A percentile compares a stretch with the other conserved stretches of the same genome.
These are phyloP conservation scores for Sinohyriopsis cumingii DNA, from an alignment of 2,888 invertebrate species.

Conservation along the genomic window DNA sequence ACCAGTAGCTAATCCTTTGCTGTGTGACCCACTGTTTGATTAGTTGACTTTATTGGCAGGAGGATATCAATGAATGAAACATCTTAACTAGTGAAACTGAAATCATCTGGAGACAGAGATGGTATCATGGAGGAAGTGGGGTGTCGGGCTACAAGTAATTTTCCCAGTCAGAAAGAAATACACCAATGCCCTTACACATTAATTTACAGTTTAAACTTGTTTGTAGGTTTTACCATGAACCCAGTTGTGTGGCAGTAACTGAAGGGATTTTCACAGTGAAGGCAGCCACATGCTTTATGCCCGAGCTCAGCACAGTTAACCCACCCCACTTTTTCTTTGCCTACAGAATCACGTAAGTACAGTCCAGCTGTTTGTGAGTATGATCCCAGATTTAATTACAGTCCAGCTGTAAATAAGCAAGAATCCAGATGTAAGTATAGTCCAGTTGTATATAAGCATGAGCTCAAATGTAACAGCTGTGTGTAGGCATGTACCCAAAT, in stretches of 20 bases:
- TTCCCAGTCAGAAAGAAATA: too few relatives aligned
- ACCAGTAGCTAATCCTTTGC: not conserved
- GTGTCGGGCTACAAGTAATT: too few relatives aligned
- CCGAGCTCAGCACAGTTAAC: conserved; percentile 54
- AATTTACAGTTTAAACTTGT: too few relatives aligned
- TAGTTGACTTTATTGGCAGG: not conserved
- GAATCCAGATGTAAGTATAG: too few relatives aligned
- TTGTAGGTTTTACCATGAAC: conserved; percentile 54
- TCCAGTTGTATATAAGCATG: too few relatives aligned
- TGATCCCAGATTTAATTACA: too few relatives aligned
- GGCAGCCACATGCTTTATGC: conserved; percentile 59
- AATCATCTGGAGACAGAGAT: not conserved
- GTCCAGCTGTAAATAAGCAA: too few relatives aligned
- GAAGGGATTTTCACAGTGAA: conserved; percentile 52
- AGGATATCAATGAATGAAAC: not conserved
- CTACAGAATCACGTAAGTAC: conserved; percentile 61
- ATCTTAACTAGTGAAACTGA: not conserved
- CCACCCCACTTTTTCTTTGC: conserved; percentile 53
- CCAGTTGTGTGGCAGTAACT: conserved; percentile 51
- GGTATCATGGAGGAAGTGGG: too few relatives aligned
- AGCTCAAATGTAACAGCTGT: too few relatives aligned
- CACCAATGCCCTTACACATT: too few relatives aligned
- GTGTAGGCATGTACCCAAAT: too few relatives aligned
- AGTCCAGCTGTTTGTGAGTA: not conserved
- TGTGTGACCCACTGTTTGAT: not conserved